Conservation (phyloP, 2,797 vertebrate genomes). For the Pogonophryne albipinna region DNA sequence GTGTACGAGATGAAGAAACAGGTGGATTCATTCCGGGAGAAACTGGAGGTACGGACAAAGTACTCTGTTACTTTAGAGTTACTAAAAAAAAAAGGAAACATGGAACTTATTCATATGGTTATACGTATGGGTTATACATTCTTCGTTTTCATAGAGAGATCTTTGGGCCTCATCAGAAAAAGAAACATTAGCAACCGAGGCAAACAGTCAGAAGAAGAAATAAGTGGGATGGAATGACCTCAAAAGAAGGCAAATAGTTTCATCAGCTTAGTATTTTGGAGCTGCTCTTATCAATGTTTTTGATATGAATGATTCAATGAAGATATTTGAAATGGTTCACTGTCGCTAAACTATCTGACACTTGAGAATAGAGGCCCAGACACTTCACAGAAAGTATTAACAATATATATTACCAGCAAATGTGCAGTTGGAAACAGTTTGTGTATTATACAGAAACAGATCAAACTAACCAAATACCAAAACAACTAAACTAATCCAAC, state of each 20-base stretch:
- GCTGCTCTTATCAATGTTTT: not conserved
- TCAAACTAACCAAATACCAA: no score
- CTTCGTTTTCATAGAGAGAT: not conserved
- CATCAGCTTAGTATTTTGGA: no score
- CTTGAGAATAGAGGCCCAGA: no score
- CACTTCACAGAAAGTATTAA: no score
- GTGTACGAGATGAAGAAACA: conserved; percentile 87
- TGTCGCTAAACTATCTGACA: no score
- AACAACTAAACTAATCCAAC: no score
- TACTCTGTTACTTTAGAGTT: not conserved
- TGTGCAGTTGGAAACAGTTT: no score
- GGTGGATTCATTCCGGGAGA: conserved; percentile 85
- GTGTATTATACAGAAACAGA: no score
- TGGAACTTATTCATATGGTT: not conserved
- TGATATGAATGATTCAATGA: no score
- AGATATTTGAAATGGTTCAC: no score
- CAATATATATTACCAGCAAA: no score
- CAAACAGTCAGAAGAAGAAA: not conserved
- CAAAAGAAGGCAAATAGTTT: not conserved
- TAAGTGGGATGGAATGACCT: no score
- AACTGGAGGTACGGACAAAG: conserved; percentile 79
- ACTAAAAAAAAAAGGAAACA: not conserved
- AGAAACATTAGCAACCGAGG: not conserved
- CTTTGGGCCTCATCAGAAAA: not conserved
- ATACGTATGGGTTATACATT: not conserved